Conservation (phyloP, 2,888 invertebrate species). For the Catocala nupta region DNA sequence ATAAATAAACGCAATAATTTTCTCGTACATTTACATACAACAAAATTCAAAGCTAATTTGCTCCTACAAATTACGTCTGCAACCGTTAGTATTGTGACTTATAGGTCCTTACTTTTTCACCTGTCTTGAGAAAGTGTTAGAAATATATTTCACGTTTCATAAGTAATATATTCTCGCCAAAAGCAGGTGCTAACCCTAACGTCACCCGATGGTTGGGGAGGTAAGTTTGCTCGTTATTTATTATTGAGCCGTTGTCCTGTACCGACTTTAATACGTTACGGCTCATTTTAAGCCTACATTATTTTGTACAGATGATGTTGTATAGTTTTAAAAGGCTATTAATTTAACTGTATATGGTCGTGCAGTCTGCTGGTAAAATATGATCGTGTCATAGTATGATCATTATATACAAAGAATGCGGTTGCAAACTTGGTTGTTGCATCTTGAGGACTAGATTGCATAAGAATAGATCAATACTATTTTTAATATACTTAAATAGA, state of each 20-base stretch:
- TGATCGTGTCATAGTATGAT: no score
- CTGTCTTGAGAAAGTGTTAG: constrained; percentile 39
- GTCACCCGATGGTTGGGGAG: constrained; percentile 50
- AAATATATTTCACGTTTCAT: constrained; percentile 47
- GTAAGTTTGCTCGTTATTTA: constrained; percentile 63
- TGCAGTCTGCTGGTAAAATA: constrained; percentile 1
- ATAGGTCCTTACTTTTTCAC: constrained; percentile 39
- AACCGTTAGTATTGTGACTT: constrained; percentile 32
- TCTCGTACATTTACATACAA: no score
- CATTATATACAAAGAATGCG: no score
- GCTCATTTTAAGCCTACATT: constrained; percentile 47
- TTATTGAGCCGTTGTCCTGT: constrained; percentile 62
- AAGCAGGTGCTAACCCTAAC: constrained; percentile 51
- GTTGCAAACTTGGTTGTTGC: no score
- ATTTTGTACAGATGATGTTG: constrained; percentile 29
- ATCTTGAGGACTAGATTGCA: no score
- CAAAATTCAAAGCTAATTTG: background rate
- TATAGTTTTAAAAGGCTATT: constrained; percentile 21
- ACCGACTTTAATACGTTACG: constrained; percentile 52
- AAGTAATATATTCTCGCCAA: constrained; percentile 44
- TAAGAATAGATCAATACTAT: no score
- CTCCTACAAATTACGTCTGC: constrained; percentile 1
- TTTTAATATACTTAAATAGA: no score
- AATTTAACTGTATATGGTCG: constrained; percentile 24
- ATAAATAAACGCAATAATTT: no score